Evolutionary conservation across 2,888 invertebrate genomes (phyloP).

Genomic region (Lycophotia porphyrea): DNA sequence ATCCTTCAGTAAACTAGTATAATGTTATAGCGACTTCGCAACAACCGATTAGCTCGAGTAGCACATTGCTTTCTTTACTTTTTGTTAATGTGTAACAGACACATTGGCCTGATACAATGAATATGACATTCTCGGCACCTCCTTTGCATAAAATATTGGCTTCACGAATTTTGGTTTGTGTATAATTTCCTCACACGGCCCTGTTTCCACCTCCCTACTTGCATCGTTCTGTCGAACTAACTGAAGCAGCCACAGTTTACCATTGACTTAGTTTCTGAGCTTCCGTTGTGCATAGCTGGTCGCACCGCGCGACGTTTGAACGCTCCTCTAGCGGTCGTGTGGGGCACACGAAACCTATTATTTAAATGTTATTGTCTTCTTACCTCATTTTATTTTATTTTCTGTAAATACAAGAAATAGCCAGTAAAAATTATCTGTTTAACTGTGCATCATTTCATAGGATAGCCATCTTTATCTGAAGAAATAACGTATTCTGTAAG

Average conservation of each 20-base stretch:
- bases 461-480: conserved; percentile 92
- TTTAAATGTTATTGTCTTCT: conserved; percentile 75
- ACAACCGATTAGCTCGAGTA: conserved; percentile 63
- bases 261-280: conserved; percentile 64
- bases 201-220: conserved; percentile 59
- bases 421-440: conserved; percentile 94
- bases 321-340: conserved; percentile 53
- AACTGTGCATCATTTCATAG: conserved; percentile 94
- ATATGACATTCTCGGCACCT: conserved; percentile 64
- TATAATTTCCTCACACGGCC: conserved; percentile 65
- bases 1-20: conserved; percentile 58
- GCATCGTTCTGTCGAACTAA: conserved; percentile 62
- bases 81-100: conserved; percentile 66
- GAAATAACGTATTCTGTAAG: conserved; percentile 91
- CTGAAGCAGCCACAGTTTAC: conserved; percentile 65
- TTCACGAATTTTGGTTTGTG: conserved; percentile 69
- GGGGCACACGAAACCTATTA: conserved; percentile 61
- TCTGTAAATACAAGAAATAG: conserved; percentile 90
- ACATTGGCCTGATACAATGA: conserved; percentile 65
- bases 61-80: conserved; percentile 77
- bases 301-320: conserved; percentile 26
- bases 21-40: conserved; percentile 53
- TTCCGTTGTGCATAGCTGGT: conserved; percentile 63
- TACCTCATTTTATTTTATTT: conserved; percentile 78
- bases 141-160: conserved; percentile 66